Evolutionary conservation across 1,140 invertebrate species (phyloP), one percentile per base, ranked within the genome.

Genomic region (Asobara japonica): DNA sequence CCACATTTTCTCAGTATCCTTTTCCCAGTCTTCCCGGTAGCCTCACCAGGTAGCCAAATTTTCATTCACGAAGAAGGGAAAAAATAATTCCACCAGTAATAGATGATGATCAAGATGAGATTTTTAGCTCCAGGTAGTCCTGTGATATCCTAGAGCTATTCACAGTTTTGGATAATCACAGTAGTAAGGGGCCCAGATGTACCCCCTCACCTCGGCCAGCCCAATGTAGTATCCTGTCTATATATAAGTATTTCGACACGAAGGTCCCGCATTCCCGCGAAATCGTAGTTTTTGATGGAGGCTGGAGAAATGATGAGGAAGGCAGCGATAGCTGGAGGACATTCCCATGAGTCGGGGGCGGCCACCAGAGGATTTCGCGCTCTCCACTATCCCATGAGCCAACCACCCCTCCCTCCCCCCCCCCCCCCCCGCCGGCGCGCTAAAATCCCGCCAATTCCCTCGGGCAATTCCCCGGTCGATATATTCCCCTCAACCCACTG

Each of bases 261-360:
- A 68, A 68, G 48, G 33, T 41, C 36, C 61, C 25, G 68, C 45
- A 69, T 70, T 74, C 67, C 73, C 65, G 30, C 61, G 45, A 69
- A 74, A 74, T n/a, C 61, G 69, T 30, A 56, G 51, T 56, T 56
- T 56, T 56, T 25, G 69, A 56, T 31, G 18, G 36, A n/a, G n/a
- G 7, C 51, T 36, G 72, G 65, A 45, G 48, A 45, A 33, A 67
- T 41, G 31, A 64, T 71, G 69, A 65, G 10, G 33, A 72, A 45
- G 75, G 69, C 65, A 75, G 13, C 5, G 11, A 45, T 68, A 79
- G 80, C 84, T 76, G 74, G 73, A 83, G 82, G 82, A 81, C 73
- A 78, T 85, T 85, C 84, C 82, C 84, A 85, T 84, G 83, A 80
- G 79, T 84, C 76, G 83, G 81, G 81, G 84, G 82, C 81, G 82